These are phyloP conservation scores for Leptinotarsa haldemani DNA, from an alignment of 2,888 invertebrate genomes.

Conservation along the genomic window DNA sequence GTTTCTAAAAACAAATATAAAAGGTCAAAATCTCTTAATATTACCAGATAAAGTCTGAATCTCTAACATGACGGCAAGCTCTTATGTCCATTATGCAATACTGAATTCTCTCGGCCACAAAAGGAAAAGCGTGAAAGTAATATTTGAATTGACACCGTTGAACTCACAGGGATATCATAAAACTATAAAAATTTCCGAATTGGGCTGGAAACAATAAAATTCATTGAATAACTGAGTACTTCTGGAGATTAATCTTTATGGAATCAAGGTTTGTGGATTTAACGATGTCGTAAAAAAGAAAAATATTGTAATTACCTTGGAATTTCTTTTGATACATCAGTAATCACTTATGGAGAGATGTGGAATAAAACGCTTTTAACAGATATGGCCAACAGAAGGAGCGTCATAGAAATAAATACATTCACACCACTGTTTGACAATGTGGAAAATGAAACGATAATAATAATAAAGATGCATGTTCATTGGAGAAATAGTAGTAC, in stretches of 20 bases:
- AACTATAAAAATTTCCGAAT: background rate
- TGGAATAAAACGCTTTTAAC: too few species aligned
- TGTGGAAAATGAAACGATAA: too few species aligned
- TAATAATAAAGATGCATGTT: too few species aligned
- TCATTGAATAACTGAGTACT: background rate
- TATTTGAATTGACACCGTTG: background rate
- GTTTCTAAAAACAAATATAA: too few species aligned
- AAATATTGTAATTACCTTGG: background rate
- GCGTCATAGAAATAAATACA: too few species aligned
- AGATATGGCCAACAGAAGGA: too few species aligned
- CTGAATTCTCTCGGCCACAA: background rate
- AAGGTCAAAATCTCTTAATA: too few species aligned
- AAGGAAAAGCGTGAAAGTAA: background rate
- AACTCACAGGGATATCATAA: background rate
- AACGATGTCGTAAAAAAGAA: background rate
- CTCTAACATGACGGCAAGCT: too few species aligned
- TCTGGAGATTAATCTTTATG: background rate
- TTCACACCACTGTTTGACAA: too few species aligned
- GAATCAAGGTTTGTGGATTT: background rate
- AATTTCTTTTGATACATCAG: background rate
- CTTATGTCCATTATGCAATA: background rate
- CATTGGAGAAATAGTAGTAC: too few species aligned
- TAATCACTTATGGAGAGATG: background rate
- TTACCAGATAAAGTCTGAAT: too few species aligned
- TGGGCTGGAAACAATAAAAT: background rate